phyloP scores from a whole-genome alignment of 2,113 vertebrate species.

The Psilopsiagon aurifrons region DNA sequence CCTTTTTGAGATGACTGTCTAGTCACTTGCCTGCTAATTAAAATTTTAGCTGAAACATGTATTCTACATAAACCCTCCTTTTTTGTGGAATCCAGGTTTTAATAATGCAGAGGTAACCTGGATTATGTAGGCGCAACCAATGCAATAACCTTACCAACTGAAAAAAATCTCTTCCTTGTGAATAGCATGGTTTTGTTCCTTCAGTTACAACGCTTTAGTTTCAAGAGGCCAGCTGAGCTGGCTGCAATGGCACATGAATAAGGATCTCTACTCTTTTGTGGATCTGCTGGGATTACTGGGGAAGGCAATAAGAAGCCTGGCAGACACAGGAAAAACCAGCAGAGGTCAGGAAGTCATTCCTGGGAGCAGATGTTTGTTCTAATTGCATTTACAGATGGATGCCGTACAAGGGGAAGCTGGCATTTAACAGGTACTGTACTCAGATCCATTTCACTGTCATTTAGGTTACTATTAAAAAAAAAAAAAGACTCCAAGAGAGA shows the following conservation, averaged over 20 bases:
- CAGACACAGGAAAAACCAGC: neutral
- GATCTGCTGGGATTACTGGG: slow-evolving; percentile 11
- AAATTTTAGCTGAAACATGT: neutral
- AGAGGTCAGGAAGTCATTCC: slow-evolving; percentile 14
- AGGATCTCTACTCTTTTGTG: neutral
- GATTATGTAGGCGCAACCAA: neutral
- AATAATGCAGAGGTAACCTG: neutral
- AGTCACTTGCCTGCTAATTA: neutral
- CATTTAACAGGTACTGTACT: neutral
- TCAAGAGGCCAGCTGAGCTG: neutral
- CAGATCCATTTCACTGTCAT: neutral
- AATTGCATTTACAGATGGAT: slow-evolving; percentile 41
- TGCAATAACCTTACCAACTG: neutral
- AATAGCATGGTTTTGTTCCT: neutral
- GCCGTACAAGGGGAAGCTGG: slow-evolving; percentile 4
- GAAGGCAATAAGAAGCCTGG: neutral
- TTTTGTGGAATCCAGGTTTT: neutral
- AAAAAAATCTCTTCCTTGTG: neutral
- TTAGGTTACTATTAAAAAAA: neutral
- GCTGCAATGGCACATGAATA: neutral
- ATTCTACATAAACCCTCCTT: neutral
- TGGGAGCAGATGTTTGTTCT: slow-evolving; percentile 30
- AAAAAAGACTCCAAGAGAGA: neutral
- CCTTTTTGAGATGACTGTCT: neutral
- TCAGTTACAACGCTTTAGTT: neutral